These are phyloP conservation scores for Sweltsa coloradensis DNA, from an alignment of 1,140 invertebrate species.

Conservation along the genomic window DNA sequence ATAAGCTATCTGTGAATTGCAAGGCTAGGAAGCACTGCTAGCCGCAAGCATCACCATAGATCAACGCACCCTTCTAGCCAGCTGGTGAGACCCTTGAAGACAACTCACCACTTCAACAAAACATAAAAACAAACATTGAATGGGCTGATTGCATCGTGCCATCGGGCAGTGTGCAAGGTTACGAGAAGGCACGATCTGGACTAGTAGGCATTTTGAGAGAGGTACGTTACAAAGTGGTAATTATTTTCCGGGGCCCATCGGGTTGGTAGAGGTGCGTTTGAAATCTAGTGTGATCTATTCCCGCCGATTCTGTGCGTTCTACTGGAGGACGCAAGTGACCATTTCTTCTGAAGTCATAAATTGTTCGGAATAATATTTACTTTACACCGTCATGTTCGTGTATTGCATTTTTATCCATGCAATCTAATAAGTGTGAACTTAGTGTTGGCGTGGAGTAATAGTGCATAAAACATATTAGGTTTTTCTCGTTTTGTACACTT, in stretches of 20 bases:
- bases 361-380: too few species aligned
- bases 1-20: slow-evolving; percentile 43
- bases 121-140: too few species aligned
- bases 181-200: not conserved
- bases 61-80: slow-evolving; percentile 8
- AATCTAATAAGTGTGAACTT: too few species aligned
- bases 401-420: too few species aligned
- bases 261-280: not conserved
- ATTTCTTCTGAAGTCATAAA: too few species aligned
- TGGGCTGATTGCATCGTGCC: slow-evolving; percentile 4
- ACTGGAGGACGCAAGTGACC: slow-evolving; percentile 5
- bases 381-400: too few species aligned
- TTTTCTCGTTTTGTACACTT: too few species aligned
- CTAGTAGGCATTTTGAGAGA: not conserved
- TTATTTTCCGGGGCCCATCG: slow-evolving; percentile 13
- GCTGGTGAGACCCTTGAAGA: slow-evolving; percentile 12
- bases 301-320: not conserved
- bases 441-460: too few species aligned
- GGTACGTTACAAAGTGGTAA: slow-evolving; percentile 5
- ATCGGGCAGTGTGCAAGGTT: not conserved
- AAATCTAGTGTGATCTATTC: not conserved
- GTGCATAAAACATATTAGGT: too few species aligned
- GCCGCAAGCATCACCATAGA: not conserved
- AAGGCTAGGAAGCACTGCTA: not conserved
- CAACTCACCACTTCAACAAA: slow-evolving; percentile 9